These are phyloP conservation scores for Neodiprion fabricii DNA, from an alignment of 1,140 invertebrate species.

Conservation along the genomic window DNA sequence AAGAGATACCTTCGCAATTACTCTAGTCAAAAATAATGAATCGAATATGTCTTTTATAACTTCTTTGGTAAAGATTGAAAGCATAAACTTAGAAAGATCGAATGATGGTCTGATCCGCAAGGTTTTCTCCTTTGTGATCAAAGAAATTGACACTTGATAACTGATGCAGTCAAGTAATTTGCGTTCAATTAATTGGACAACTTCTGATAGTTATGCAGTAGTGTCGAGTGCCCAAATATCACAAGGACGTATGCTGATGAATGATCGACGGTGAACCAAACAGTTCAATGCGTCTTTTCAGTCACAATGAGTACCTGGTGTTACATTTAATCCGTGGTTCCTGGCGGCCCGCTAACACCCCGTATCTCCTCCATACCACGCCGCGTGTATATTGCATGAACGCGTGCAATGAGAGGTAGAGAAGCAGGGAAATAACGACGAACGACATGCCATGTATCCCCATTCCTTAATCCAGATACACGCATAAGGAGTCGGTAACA, in stretches of 20 bases:
- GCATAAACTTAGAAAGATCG: no score
- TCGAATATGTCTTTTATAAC: no score
- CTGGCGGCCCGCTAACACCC: background rate
- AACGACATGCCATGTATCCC: slow-evolving; percentile 23
- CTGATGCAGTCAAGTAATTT: no score
- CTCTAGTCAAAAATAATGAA: no score
- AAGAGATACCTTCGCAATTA: no score
- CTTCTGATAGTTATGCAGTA: no score
- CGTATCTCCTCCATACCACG: slow-evolving; percentile 20
- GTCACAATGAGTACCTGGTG: background rate
- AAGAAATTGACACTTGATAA: no score
- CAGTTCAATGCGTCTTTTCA: background rate
- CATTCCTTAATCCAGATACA: slow-evolving; percentile 27
- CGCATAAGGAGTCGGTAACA: background rate
- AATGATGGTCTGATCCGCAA: no score
- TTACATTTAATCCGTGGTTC: slow-evolving; percentile 3
- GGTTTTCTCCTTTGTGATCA: no score
- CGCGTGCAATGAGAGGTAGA: background rate
- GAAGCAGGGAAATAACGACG: slow-evolving; percentile 15
- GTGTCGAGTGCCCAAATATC: background rate
- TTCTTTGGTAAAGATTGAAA: no score
- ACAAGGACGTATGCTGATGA: background rate
- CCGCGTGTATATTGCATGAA: slow-evolving; percentile 13
- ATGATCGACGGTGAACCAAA: background rate
- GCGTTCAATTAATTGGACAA: no score